Evolutionary conservation across 2,113 vertebrate genomes (phyloP).

Genomic region (Pao palembangensis): DNA sequence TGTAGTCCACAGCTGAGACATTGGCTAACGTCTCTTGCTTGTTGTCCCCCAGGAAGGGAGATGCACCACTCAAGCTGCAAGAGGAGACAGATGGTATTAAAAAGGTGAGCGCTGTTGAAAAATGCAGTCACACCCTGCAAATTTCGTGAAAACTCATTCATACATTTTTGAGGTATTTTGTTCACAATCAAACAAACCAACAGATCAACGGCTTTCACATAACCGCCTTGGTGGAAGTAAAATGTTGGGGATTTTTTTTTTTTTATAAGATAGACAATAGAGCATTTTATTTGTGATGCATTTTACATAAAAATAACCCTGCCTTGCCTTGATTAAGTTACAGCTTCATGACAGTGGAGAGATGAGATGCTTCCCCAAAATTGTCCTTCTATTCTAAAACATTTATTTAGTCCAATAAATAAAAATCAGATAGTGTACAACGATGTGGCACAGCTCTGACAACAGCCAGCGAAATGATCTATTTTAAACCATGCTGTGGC

Average conservation of each 20-base stretch:
- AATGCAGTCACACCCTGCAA: too few relatives aligned
- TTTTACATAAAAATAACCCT: too few relatives aligned
- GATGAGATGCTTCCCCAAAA: neutral
- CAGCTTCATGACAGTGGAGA: neutral
- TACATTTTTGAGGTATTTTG: too few relatives aligned
- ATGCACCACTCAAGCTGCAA: slow-evolving; percentile 89
- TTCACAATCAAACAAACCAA: too few relatives aligned
- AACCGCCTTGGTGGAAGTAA: too few relatives aligned
- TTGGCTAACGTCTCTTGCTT: slow-evolving; percentile 97
- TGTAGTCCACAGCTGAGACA: slow-evolving; percentile 96
- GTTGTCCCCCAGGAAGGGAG: slow-evolving; percentile 95
- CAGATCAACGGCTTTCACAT: too few relatives aligned
- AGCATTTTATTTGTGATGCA: too few relatives aligned
- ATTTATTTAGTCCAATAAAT: neutral
- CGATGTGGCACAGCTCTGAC: slow-evolving; percentile 24
- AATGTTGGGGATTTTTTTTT: too few relatives aligned
- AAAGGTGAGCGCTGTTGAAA: too few relatives aligned
- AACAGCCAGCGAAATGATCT: slow-evolving; percentile 28
- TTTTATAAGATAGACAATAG: too few relatives aligned
- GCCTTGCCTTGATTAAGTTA: neutral
- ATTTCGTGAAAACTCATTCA: too few relatives aligned
- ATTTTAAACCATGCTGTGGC: slow-evolving; percentile 50
- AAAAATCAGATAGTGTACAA: slow-evolving; percentile 1
- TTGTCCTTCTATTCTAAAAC: neutral
- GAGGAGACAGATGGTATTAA: slow-evolving; percentile 10